Conservation (phyloP, 2,888 invertebrate genomes). For the Agriopis leucophaearia region DNA sequence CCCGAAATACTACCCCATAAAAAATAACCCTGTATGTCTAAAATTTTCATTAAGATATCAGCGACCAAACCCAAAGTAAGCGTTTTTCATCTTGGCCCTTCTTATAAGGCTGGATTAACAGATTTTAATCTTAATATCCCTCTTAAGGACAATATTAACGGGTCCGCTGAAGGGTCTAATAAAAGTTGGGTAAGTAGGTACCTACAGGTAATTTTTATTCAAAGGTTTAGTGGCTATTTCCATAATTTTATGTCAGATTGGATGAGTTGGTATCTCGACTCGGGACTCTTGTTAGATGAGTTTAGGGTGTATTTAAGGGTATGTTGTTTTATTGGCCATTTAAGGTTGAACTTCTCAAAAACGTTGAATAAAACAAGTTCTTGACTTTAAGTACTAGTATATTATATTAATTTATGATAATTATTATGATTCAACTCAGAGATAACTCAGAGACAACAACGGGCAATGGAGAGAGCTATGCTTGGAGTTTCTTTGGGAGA, state of each 20-base stretch:
- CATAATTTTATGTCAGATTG: conserved; percentile 29
- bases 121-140: conserved; percentile 61
- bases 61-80: conserved; percentile 16
- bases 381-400: too few relatives aligned
- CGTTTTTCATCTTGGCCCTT: conserved; percentile 41
- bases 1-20: too few relatives aligned
- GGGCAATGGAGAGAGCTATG: too few relatives aligned
- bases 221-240: conserved; percentile 26
- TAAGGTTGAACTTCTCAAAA: too few relatives aligned
- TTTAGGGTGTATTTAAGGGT: not conserved
- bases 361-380: too few relatives aligned
- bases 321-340: too few relatives aligned
- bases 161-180: conserved; percentile 23
- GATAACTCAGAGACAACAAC: too few relatives aligned
- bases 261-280: conserved; percentile 15
- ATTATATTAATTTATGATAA: too few relatives aligned
- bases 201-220: conserved; percentile 31
- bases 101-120: conserved; percentile 52
- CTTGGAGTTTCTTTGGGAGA: too few relatives aligned
- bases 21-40: not conserved
- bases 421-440: too few relatives aligned
- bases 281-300: conserved; percentile 1
- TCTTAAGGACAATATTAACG: conserved; percentile 38
- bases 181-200: conserved; percentile 26
- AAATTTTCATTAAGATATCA: conserved; percentile 45